phyloP scores from a whole-genome alignment of 2,888 invertebrate species.

The Sminthurides aquaticus region DNA sequence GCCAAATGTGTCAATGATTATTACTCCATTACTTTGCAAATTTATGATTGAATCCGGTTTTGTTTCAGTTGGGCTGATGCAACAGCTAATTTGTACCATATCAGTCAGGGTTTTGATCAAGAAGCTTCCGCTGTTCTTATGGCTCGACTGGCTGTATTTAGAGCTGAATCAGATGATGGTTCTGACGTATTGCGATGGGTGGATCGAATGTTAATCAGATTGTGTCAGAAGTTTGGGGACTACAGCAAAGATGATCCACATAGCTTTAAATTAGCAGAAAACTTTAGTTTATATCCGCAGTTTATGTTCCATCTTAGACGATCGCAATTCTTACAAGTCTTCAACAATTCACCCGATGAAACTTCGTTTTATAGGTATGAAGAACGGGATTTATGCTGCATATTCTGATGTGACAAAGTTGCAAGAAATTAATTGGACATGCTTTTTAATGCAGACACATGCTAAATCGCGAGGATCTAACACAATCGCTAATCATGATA shows the following conservation, averaged over 20 bases:
- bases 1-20: background rate
- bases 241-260: constrained; percentile 95
- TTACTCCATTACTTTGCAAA: background rate
- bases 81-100: constrained; percentile 76
- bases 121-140: constrained; percentile 96
- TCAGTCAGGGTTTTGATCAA: constrained; percentile 93
- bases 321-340: constrained; percentile 98
- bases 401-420: background rate
- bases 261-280: constrained; percentile 90
- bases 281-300: constrained; percentile 97
- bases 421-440: no score
- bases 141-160: constrained; percentile 91
- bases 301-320: constrained; percentile 98
- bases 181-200: constrained; percentile 98
- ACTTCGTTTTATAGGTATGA: constrained; percentile 88
- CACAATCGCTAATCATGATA: constrained; percentile 97
- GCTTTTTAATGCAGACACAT: constrained; percentile 71
- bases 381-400: background rate
- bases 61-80: constrained; percentile 86
- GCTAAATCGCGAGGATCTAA: constrained; percentile 93
- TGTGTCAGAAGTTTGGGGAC: constrained; percentile 99
- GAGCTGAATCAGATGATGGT: constrained; percentile 84
- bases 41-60: no score
- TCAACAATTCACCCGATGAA: constrained; percentile 99
- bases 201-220: constrained; percentile 90